phyloP scores from a whole-genome alignment of 2,888 invertebrate species.

The Cerceris rybyensis region DNA sequence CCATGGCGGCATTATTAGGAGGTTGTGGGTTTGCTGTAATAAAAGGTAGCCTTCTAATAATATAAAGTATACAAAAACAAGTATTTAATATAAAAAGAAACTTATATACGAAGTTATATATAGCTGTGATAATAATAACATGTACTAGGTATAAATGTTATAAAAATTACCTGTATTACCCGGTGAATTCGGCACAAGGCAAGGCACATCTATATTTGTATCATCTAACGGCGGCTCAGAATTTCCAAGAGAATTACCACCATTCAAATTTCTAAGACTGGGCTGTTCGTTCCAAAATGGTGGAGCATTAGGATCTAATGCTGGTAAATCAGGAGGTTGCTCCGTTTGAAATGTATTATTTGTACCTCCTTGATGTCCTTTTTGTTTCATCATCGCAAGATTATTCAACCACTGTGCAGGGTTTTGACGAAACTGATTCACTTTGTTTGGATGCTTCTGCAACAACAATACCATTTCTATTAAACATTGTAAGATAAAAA shows the following conservation, averaged over 20 bases:
- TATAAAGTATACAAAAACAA: slow-evolving; percentile 4
- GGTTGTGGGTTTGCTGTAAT: slow-evolving; percentile 77
- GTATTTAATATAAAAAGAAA: neutral
- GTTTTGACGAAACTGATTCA: slow-evolving; percentile 93
- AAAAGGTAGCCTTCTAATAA: slow-evolving; percentile 29
- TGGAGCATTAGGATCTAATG: slow-evolving; percentile 78
- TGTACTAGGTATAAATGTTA: neutral
- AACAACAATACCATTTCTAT: slow-evolving; percentile 73
- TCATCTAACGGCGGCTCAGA: slow-evolving; percentile 80
- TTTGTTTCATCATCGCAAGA: slow-evolving; percentile 89
- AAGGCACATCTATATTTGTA: slow-evolving; percentile 81
- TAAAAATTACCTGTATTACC: slow-evolving; percentile 76
- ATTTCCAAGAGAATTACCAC: slow-evolving; percentile 79
- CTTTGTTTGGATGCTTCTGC: slow-evolving; percentile 95
- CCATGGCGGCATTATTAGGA: slow-evolving; percentile 76
- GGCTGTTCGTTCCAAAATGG: slow-evolving; percentile 80
- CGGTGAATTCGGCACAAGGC: slow-evolving; percentile 81
- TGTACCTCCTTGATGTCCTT: slow-evolving; percentile 84
- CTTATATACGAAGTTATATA: neutral
- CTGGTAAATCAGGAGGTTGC: slow-evolving; percentile 79
- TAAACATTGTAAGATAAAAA: neutral
- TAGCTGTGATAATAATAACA: neutral
- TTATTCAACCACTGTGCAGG: slow-evolving; percentile 92
- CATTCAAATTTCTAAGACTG: slow-evolving; percentile 78
- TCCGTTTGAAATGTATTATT: slow-evolving; percentile 78